Conservation (phyloP, 2,113 vertebrate genomes). For the Philantomba maxwellii region DNA sequence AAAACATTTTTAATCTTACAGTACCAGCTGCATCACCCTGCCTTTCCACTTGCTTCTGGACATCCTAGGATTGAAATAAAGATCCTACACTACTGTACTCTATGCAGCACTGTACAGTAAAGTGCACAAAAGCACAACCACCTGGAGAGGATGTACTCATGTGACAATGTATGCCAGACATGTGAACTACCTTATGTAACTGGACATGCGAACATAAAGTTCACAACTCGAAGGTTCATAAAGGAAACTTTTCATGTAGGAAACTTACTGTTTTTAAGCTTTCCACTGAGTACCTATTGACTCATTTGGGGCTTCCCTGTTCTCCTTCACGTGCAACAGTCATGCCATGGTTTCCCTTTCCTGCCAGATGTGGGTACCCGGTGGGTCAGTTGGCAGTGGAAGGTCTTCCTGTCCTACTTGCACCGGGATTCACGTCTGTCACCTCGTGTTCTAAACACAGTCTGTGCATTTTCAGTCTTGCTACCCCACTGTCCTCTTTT, state of each 20-base stretch:
- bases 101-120: neutral
- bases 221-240: neutral
- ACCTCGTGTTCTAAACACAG: neutral
- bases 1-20: neutral
- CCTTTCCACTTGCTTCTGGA: neutral
- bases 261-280: neutral
- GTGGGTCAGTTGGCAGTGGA: neutral
- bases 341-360: neutral
- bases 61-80: neutral
- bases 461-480: neutral
- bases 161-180: neutral
- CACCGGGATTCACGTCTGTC: neutral
- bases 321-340: neutral
- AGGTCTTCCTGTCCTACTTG: neutral
- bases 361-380: neutral
- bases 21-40: neutral
- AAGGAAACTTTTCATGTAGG: neutral
- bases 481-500: neutral
- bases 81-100: neutral
- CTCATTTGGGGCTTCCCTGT: neutral
- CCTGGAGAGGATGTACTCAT: accelerated
- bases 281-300: neutral
- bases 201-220: neutral
- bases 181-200: neutral
- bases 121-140: neutral